Conservation (phyloP, 2,113 vertebrate genomes). For the Thymallus thymallus region DNA sequence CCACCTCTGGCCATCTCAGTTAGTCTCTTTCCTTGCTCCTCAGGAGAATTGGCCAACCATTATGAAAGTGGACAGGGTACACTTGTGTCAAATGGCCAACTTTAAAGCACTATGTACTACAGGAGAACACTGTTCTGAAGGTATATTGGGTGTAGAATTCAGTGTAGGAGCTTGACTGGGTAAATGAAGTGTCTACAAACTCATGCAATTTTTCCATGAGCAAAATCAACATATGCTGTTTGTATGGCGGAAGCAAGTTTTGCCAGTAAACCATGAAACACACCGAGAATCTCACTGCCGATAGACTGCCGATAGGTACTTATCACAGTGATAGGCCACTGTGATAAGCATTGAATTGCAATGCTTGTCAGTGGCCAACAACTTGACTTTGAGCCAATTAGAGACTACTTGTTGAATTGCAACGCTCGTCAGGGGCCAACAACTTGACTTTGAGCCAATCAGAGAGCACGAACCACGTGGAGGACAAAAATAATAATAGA, state of each 20-base stretch:
- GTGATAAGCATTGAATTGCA: too few species aligned
- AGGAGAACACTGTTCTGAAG: neutral
- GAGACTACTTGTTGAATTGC: too few species aligned
- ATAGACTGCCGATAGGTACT: too few species aligned
- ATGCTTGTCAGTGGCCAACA: too few species aligned
- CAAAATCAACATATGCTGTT: constrained; percentile 19
- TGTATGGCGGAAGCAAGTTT: neutral
- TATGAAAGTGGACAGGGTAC: constrained; percentile 45
- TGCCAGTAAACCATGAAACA: too few species aligned
- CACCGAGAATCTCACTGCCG: too few species aligned
- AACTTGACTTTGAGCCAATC: too few species aligned
- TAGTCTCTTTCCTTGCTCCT: constrained; percentile 26
- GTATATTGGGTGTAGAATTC: neutral
- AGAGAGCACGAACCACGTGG: too few species aligned
- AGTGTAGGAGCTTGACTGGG: neutral
- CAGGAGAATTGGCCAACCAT: constrained; percentile 51
- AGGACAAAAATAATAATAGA: too few species aligned
- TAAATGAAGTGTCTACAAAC: constrained; percentile 1
- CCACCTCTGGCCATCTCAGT: constrained; percentile 34
- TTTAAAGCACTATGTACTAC: constrained; percentile 14
- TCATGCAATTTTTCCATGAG: constrained; percentile 31
- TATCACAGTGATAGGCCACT: too few species aligned
- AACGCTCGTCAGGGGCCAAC: too few species aligned
- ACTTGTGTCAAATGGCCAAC: constrained; percentile 53
- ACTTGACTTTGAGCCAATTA: too few species aligned